Evolutionary conservation across 2,888 invertebrate genomes (phyloP).

Genomic region (Monopis laevigella): DNA sequence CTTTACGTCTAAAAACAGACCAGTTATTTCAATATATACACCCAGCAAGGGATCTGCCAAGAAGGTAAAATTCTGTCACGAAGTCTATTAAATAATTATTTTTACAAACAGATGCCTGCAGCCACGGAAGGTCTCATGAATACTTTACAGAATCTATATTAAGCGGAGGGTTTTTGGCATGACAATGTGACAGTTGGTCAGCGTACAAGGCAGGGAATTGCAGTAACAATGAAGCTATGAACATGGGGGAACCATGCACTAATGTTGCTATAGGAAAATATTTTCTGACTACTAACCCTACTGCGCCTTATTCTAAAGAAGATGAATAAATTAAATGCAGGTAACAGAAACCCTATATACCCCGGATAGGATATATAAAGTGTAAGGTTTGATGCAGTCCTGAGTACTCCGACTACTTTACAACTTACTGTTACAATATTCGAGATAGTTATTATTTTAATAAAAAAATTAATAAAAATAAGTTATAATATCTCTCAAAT

Average conservation of each 20-base stretch:
- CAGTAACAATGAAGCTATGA: not conserved
- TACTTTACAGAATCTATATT: not conserved
- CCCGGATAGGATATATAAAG: too few species aligned
- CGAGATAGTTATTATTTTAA: too few species aligned
- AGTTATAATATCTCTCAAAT: not conserved
- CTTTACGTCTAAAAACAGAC: too few species aligned
- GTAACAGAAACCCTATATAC: too few species aligned
- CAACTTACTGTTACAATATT: too few species aligned
- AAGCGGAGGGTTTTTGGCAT: not conserved
- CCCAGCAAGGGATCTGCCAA: too few species aligned
- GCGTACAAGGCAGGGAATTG: not conserved
- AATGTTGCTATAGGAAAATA: not conserved
- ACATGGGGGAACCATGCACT: not conserved
- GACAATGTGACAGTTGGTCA: not conserved
- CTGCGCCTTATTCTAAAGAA: not conserved
- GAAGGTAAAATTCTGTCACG: too few species aligned
- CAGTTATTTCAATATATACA: too few species aligned
- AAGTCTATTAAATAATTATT: too few species aligned
- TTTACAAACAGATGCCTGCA: not conserved
- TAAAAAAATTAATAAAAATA: too few species aligned
- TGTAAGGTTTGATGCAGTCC: too few species aligned
- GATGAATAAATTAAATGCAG: not conserved
- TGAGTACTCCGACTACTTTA: too few species aligned
- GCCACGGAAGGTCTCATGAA: conserved; percentile 1
- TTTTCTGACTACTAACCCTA: not conserved